phyloP scores from a whole-genome alignment of 2,113 vertebrate genomes.

The Nettapus auritus region DNA sequence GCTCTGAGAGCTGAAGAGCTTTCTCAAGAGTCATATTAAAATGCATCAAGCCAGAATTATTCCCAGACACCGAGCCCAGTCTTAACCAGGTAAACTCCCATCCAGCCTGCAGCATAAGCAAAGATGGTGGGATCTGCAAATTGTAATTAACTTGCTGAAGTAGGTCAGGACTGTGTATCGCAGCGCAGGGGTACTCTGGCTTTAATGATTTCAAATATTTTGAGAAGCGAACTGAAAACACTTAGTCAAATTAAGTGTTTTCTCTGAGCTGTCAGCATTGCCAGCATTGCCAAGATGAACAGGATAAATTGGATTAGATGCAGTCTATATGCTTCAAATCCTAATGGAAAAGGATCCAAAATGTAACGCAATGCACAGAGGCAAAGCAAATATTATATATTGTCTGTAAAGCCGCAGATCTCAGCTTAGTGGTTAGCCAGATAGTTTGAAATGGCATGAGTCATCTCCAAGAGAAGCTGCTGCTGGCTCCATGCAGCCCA shows the following conservation, averaged over 20 bases:
- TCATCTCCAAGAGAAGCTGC: slow-evolving; percentile 20
- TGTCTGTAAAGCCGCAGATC: slow-evolving; percentile 46
- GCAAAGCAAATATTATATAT: slow-evolving; percentile 54
- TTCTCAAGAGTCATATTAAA: background rate
- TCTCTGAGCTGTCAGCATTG: slow-evolving; percentile 66
- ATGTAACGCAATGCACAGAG: slow-evolving; percentile 38
- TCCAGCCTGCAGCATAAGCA: slow-evolving; percentile 1
- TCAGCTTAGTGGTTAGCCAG: slow-evolving; percentile 32
- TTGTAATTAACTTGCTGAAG: slow-evolving; percentile 44
- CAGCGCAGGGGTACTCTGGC: slow-evolving; percentile 22
- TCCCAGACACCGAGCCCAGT: background rate
- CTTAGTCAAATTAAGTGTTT: slow-evolving; percentile 73
- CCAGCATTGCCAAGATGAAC: slow-evolving; percentile 44
- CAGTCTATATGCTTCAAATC: slow-evolving; percentile 52
- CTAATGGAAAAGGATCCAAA: slow-evolving; percentile 57
- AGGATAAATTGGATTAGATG: slow-evolving; percentile 70
- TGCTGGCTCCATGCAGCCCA: background rate
- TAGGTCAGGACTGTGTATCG: slow-evolving; percentile 24
- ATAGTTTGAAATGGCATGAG: slow-evolving; percentile 42
- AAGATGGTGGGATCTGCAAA: background rate
- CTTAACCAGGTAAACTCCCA: background rate
- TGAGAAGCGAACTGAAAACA: slow-evolving; percentile 61
- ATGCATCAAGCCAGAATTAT: background rate
- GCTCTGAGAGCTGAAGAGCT: background rate
- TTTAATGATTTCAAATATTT: slow-evolving; percentile 66